phyloP scores from a whole-genome alignment of 1,140 invertebrate genomes.

The Dreissena polymorpha region DNA sequence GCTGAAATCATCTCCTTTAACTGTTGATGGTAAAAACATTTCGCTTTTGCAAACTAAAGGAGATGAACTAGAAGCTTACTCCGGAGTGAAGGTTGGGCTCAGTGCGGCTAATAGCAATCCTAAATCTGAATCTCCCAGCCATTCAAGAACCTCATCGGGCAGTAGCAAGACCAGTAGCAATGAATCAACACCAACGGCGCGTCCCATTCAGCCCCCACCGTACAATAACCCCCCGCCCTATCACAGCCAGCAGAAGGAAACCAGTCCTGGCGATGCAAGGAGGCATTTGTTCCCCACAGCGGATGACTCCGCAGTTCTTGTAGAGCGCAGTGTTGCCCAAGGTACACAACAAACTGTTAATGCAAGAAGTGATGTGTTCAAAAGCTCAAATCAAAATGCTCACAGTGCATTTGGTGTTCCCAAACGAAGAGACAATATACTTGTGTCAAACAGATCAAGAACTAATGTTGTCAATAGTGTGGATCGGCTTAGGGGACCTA shows the following conservation, averaged over 20 bases:
- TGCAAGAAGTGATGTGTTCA: background rate
- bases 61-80: slow-evolving; percentile 5
- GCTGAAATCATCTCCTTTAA: slow-evolving; percentile 43
- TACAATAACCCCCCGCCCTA: slow-evolving; percentile 52
- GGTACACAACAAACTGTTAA: no score
- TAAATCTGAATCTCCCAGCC: background rate
- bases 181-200: slow-evolving; percentile 27
- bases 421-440: slow-evolving; percentile 45
- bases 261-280: slow-evolving; percentile 42
- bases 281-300: slow-evolving; percentile 37
- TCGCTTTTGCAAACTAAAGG: slow-evolving; percentile 48
- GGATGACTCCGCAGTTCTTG: slow-evolving; percentile 6
- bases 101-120: slow-evolving; percentile 21
- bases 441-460: slow-evolving; percentile 45
- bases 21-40: slow-evolving; percentile 27
- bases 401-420: slow-evolving; percentile 16
- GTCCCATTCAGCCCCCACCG: slow-evolving; percentile 46
- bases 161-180: background rate
- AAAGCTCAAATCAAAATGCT: slow-evolving; percentile 48
- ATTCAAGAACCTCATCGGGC: background rate
- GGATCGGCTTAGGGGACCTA: background rate
- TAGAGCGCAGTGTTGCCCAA: no score
- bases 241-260: slow-evolving; percentile 27
- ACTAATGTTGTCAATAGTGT: slow-evolving; percentile 1
- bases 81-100: background rate